Base-by-base conservation (phyloP, 1,140 invertebrate species). In the Sycophaga agraensis region DNA sequence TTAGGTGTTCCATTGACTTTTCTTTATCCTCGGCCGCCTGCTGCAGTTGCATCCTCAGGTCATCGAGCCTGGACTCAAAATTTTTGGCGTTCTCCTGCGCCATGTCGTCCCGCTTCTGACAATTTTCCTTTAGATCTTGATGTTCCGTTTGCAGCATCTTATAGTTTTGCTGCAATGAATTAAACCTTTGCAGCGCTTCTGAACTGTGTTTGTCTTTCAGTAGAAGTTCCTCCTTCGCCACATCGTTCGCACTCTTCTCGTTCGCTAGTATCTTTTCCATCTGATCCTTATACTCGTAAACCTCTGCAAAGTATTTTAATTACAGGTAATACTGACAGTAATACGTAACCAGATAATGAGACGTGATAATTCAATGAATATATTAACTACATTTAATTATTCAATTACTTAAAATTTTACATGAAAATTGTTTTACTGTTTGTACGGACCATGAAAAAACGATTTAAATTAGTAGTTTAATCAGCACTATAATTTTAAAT, bases 261-360 rank as follows among this genome's bases (percentile, higher is more conserved):
- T 83, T 80, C 34, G 81, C 75, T 34, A 84, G 57, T 0, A 79
- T 82, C 46, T 82, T 84, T 50, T 84, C 83, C 24, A 84, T 26
- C 0, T 79, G 72, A 2, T 80, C 67, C 69, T 83, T 83, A 67
- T 83, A 83, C 59, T 84, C 82, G 56, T 82, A 82, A 39, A 83
- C 80, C 17, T 82, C 83, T 84, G 66, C 1, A 54, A 54, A 54
- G 12, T 21, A 9, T n/a, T n/a, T n/a, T n/a, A n/a, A n/a, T n/a
- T n/a, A n/a, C n/a, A n/a, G n/a, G n/a, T n/a, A n/a, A n/a, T n/a
- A n/a, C n/a, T n/a, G n/a, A n/a, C n/a, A n/a, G n/a, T n/a, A n/a
- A n/a, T n/a, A n/a, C n/a, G n/a, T n/a, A n/a, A n/a, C n/a, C n/a
- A n/a, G n/a, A n/a, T n/a, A n/a, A n/a, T n/a, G n/a, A n/a, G n/a